A percentile compares a stretch with the other conserved stretches of the same genome.
Evolutionary conservation across 2,797 vertebrate genomes (phyloP).

Genomic region (Danio choprae): DNA sequence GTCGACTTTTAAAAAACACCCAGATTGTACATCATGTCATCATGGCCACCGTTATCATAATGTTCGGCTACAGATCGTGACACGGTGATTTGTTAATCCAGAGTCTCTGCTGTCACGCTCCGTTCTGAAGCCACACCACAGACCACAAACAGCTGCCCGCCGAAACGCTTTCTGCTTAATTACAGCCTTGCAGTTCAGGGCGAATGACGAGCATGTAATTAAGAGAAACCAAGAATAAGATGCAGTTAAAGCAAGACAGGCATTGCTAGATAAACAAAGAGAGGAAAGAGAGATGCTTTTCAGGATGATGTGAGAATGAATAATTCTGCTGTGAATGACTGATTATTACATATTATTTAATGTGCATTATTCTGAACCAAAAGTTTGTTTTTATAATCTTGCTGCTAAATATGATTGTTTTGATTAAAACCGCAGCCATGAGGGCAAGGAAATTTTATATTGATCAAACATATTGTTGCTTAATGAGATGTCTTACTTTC

Average conservation of each 20-base stretch:
- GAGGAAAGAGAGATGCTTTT: neutral
- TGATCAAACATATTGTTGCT: neutral
- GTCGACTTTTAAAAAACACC: neutral
- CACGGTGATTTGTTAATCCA: conserved; percentile 39
- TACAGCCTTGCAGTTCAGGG: conserved; percentile 40
- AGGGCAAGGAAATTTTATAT: neutral
- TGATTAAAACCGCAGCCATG: neutral
- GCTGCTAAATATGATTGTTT: neutral
- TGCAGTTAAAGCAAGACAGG: conserved; percentile 1
- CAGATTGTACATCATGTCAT: conserved; percentile 28
- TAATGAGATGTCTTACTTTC: neutral
- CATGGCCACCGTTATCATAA: conserved; percentile 29
- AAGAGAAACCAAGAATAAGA: conserved; percentile 43
- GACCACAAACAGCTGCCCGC: conserved; percentile 51
- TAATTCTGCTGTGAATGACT: neutral
- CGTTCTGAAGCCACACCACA: conserved; percentile 16
- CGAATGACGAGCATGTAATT: conserved; percentile 52
- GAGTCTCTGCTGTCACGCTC: conserved; percentile 20
- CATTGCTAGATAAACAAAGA: neutral
- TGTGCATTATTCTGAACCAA: neutral
- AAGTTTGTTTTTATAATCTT: neutral
- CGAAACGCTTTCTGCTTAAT: conserved; percentile 48
- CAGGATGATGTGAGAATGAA: neutral
- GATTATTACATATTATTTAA: neutral
- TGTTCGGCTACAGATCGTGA: conserved; percentile 17